These are phyloP conservation scores for Drosophila falleni DNA, from an alignment of 2,888 invertebrate genomes.

Conservation along the genomic window DNA sequence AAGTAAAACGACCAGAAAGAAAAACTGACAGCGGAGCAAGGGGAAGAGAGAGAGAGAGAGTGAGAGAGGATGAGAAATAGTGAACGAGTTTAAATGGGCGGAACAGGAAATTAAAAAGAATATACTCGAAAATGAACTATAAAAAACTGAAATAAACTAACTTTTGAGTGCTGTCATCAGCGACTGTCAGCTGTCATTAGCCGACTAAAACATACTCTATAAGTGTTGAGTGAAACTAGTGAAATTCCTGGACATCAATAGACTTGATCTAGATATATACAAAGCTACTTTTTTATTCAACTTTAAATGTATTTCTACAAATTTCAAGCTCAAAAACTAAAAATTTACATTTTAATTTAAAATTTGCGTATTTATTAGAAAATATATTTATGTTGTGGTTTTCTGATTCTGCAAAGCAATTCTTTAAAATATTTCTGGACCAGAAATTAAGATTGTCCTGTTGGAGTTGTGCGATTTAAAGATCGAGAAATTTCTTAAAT, in stretches of 20 bases:
- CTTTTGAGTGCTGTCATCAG: slow-evolving; percentile 18
- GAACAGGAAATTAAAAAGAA: slow-evolving; percentile 46
- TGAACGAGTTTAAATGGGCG: slow-evolving; percentile 16
- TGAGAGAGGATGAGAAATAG: neutral
- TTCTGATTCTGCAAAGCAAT: too few species aligned
- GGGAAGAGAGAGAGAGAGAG: neutral
- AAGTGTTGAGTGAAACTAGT: neutral
- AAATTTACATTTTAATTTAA: too few species aligned
- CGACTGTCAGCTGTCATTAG: neutral
- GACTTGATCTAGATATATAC: too few species aligned
- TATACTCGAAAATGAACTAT: slow-evolving; percentile 13
- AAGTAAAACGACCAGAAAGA: slow-evolving; percentile 8
- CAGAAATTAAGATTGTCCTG: neutral
- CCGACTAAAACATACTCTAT: neutral
- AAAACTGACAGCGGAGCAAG: neutral
- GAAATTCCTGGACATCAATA: too few species aligned
- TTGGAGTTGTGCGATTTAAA: neutral
- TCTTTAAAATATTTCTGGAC: neutral
- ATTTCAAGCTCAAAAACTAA: too few species aligned
- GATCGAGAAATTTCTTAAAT: neutral
- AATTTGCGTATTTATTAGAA: too few species aligned
- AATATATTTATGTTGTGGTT: too few species aligned
- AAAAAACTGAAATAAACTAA: slow-evolving; percentile 18
- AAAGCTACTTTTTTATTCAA: too few species aligned
- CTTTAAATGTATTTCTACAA: too few species aligned